Percentiles rank a stretch among this genome's conserved stretches.
Evolutionary conservation across 2,797 vertebrate genomes (phyloP).

Genomic region (Eupleurogrammus muticus): DNA sequence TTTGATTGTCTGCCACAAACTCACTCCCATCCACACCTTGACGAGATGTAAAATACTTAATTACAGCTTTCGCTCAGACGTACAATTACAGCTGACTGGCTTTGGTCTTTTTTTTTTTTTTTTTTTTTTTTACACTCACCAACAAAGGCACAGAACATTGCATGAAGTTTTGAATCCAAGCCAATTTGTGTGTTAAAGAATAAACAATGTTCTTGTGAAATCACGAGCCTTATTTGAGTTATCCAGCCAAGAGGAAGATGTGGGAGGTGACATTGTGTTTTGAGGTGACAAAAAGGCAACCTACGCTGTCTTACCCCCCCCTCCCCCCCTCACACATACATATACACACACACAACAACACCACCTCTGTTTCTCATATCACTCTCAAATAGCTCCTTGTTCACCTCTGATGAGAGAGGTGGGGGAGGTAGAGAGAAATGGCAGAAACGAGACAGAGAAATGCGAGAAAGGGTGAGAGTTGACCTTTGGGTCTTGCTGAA

Average conservation of each 20-base stretch:
- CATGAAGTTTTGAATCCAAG: constrained; percentile 31
- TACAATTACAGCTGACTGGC: constrained; percentile 69
- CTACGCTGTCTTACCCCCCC: constrained; percentile 3
- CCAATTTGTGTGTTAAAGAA: constrained; percentile 20
- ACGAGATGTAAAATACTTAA: constrained; percentile 68
- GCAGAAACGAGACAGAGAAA: constrained; percentile 62
- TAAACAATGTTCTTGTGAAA: constrained; percentile 13
- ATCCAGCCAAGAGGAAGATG: constrained; percentile 6
- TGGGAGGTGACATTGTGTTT: constrained; percentile 1
- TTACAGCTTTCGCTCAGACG: constrained; percentile 65
- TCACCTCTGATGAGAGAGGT: constrained; percentile 64
- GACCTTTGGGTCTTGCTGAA: constrained; percentile 76
- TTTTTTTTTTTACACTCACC: constrained; percentile 40
- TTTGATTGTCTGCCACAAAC: constrained; percentile 54
- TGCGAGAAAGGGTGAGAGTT: constrained; percentile 78
- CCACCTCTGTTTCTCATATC: constrained; percentile 55
- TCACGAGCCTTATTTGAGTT: constrained; percentile 20
- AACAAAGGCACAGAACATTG: constrained; percentile 46
- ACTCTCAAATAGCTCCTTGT: constrained; percentile 69
- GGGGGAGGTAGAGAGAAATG: constrained; percentile 56
- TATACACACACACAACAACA: constrained; percentile 7
- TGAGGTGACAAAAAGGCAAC: constrained; percentile 15
- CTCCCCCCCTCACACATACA: constrained; percentile 3
- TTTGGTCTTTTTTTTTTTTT: constrained; percentile 40
- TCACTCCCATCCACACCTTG: constrained; percentile 60